Base-by-base conservation (phyloP, 2,888 invertebrate species). In the Hyposoter didymator region DNA sequence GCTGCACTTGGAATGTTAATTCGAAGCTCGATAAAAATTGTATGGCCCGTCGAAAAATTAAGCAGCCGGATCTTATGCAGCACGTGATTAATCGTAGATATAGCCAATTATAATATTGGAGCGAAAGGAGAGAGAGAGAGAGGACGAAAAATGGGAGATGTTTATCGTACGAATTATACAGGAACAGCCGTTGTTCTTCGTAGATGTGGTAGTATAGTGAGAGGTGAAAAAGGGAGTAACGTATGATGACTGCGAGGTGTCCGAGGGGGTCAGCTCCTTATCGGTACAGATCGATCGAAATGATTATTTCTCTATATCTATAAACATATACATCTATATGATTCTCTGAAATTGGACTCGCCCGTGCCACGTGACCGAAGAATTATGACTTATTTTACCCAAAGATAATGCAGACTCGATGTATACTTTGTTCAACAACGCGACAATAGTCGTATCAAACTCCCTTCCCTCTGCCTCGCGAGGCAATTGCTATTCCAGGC, bases 321-420 rank as follows among this genome's bases (percentile, higher is more conserved):
- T 62, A 85, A 80, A 75, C 88, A 87, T 89, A 28, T 47, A 59
- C n/a, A 69, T 79, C 35, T 59, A 70, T 32, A 59, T 55, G 22
- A 47, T 79, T 79, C 70, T 72, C 14, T 49, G 62, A 89, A 79
- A 84, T 75, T 73, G 78, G 81, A 87, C 86, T 88, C 84, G 32
- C 73, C 52, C 72, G 49, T 84, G 89, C 89, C 92, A 90, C 90
- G 90, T 90, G 90, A 87, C 89, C 64, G 55, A 88, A 88, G 89
- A 90, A 91, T 91, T 91, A 90, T 89, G 88, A 90, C 90, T 89
- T 86, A 89, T 89, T 89, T 87, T 82, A 87, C 73, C 66, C 84
- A 75, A 79, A 86, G 88, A 89, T 91, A 91, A 82, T 85, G 78
- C 82, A 52, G 47, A 55, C 32, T 22, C 6, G 32, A 22, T 67